phyloP scores from a whole-genome alignment of 2,113 vertebrate genomes.

The Ancistrus triradiatus region DNA sequence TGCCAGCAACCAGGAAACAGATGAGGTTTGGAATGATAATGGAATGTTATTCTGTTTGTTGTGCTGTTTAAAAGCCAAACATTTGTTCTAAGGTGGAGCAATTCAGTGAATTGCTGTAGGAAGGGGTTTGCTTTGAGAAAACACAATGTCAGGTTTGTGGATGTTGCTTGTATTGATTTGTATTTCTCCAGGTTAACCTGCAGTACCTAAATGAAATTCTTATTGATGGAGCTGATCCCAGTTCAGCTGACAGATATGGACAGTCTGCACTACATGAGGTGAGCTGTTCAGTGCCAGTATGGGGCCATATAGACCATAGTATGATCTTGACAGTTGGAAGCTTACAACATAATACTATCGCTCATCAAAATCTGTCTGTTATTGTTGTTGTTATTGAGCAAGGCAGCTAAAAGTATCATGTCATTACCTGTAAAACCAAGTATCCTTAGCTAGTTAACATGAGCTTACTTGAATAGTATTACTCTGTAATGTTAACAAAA shows the following conservation, averaged over 20 bases:
- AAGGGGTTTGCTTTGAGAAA: constrained; percentile 1
- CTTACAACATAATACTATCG: too few relatives aligned
- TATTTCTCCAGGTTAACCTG: constrained; percentile 57
- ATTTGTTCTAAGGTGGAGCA: not conserved
- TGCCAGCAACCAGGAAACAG: constrained; percentile 50
- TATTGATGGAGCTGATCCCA: constrained; percentile 56
- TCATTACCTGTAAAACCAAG: too few relatives aligned
- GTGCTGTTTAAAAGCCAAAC: not conserved
- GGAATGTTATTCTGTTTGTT: not conserved
- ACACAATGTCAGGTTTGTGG: not conserved
- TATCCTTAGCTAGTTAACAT: too few relatives aligned
- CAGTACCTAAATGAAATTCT: constrained; percentile 51
- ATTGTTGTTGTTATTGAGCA: too few relatives aligned
- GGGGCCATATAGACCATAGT: too few relatives aligned
- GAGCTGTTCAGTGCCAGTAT: too few relatives aligned
- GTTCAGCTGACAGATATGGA: constrained; percentile 58
- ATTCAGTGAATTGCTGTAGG: not conserved
- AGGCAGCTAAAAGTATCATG: too few relatives aligned
- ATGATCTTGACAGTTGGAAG: too few relatives aligned
- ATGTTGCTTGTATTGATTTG: not conserved
- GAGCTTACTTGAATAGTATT: too few relatives aligned
- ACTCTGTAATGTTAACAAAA: too few relatives aligned
- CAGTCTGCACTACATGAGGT: constrained; percentile 67
- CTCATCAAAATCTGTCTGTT: too few relatives aligned
- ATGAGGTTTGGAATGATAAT: constrained; percentile 43